Conservation (phyloP, 2,113 vertebrate species). For the Notothenia coriiceps region DNA sequence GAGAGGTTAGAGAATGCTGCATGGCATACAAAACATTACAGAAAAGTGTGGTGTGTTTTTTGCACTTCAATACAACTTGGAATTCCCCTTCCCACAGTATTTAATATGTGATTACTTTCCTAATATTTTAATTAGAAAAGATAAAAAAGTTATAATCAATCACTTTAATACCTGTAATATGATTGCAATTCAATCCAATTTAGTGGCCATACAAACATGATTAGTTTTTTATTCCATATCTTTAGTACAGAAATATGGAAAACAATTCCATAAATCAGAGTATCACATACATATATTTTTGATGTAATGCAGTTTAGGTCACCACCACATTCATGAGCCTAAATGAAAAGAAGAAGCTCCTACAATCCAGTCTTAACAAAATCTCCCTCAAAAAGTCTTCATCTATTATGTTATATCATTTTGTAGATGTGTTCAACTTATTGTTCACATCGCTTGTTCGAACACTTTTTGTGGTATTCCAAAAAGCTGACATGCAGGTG, state of each 20-base stretch:
- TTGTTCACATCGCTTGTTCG: neutral
- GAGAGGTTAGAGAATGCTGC: neutral
- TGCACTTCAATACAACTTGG: neutral
- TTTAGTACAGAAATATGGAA: neutral
- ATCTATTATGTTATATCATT: neutral
- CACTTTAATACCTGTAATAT: neutral
- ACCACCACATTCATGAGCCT: neutral
- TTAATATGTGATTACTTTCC: neutral
- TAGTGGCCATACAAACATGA: neutral
- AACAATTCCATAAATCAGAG: too few species aligned
- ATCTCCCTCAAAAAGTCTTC: neutral
- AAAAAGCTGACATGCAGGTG: neutral
- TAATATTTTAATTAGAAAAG: slow-evolving; percentile 20
- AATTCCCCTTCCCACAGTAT: neutral
- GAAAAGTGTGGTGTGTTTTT: neutral
- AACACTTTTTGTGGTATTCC: slow-evolving; percentile 4
- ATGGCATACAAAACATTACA: neutral
- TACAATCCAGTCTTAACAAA: neutral
- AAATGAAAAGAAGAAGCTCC: slow-evolving; percentile 14
- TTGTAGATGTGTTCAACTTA: neutral
- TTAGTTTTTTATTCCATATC: neutral
- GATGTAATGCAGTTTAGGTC: neutral
- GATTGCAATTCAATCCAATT: neutral
- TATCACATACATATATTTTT: neutral
- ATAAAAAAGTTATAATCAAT: neutral